These are phyloP conservation scores for Fistularia commersonii DNA, from an alignment of 2,797 vertebrate species.

Conservation along the genomic window DNA sequence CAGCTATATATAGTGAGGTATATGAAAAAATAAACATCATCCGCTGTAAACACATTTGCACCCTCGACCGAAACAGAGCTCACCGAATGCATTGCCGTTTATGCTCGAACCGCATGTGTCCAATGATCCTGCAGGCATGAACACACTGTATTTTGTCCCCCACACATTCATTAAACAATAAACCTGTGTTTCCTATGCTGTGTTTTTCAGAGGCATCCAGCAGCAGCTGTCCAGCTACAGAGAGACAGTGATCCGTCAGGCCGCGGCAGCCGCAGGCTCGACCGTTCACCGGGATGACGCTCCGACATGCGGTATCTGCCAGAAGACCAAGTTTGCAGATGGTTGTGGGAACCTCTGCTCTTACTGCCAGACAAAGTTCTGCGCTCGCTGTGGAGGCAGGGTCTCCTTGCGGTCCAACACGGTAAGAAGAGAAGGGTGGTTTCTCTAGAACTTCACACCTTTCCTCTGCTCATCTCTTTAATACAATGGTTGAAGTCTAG, in stretches of 20 bases:
- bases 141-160: background rate
- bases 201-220: constrained; percentile 84
- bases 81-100: no score
- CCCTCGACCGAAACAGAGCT: no score
- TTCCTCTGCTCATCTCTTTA: background rate
- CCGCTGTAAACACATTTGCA: no score
- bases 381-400: constrained; percentile 92
- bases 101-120: no score
- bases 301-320: constrained; percentile 95
- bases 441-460: no score
- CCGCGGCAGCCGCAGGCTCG: constrained; percentile 70
- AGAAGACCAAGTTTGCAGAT: constrained; percentile 97
- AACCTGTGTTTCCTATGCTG: background rate
- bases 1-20: no score
- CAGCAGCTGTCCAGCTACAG: constrained; percentile 96
- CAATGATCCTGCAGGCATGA: no score
- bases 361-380: constrained; percentile 98
- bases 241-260: constrained; percentile 87
- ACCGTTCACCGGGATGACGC: constrained; percentile 93
- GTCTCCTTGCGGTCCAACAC: constrained; percentile 94
- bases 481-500: no score
- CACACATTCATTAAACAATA: background rate
- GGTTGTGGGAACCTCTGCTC: constrained; percentile 96
- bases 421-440: constrained; percentile 63
- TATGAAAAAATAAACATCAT: no score